Evolutionary conservation across 1,140 invertebrate genomes (phyloP).

Genomic region (Meteorus sp.): DNA sequence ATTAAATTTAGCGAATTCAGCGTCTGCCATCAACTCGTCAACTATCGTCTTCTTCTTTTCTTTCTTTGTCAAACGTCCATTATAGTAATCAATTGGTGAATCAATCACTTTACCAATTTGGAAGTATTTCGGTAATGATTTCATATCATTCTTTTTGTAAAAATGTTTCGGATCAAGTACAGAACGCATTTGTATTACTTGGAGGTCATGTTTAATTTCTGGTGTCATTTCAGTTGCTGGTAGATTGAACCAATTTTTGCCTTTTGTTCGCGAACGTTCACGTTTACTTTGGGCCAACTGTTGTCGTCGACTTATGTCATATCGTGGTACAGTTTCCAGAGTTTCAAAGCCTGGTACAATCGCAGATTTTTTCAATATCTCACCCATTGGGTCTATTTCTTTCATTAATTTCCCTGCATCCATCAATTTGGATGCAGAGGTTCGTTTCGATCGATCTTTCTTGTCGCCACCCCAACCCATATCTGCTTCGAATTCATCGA

Average conservation of each 20-base stretch:
- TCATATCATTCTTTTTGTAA: slow-evolving; percentile 90
- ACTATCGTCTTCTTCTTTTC: slow-evolving; percentile 87
- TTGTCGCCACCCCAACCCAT: too few relatives aligned
- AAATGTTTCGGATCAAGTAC: slow-evolving; percentile 89
- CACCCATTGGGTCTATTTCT: slow-evolving; percentile 32
- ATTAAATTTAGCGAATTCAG: slow-evolving; percentile 82
- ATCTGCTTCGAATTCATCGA: too few relatives aligned
- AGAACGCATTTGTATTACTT: slow-evolving; percentile 89
- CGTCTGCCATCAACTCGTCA: slow-evolving; percentile 89
- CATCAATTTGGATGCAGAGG: neutral
- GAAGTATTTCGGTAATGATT: slow-evolving; percentile 89
- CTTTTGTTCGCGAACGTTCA: slow-evolving; percentile 77
- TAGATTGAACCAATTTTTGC: slow-evolving; percentile 85
- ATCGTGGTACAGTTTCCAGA: slow-evolving; percentile 64
- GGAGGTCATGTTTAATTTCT: slow-evolving; percentile 83
- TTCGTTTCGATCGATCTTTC: too few relatives aligned
- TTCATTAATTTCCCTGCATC: slow-evolving; percentile 27
- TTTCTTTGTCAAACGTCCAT: slow-evolving; percentile 79
- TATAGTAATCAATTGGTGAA: slow-evolving; percentile 73
- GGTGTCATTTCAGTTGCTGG: slow-evolving; percentile 85
- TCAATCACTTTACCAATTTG: slow-evolving; percentile 76
- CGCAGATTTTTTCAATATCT: slow-evolving; percentile 66
- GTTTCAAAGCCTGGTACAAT: slow-evolving; percentile 70
- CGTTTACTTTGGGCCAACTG: slow-evolving; percentile 63
- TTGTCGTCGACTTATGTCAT: slow-evolving; percentile 63